These are phyloP conservation scores for Beris morrisii DNA, from an alignment of 2,888 invertebrate species.

Conservation along the genomic window DNA sequence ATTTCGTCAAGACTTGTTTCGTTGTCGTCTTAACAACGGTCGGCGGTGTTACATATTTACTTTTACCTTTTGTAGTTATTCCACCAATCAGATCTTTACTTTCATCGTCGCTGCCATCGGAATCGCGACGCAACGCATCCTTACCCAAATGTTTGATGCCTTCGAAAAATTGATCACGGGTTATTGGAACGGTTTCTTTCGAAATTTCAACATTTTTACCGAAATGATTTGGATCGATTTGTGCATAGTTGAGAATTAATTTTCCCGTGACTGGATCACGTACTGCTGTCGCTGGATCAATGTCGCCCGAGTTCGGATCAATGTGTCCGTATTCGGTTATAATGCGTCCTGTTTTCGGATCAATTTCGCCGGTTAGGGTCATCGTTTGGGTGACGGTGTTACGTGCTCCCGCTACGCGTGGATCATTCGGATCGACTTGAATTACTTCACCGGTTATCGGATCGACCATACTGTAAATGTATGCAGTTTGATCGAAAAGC, in stretches of 20 bases:
- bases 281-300: conserved; percentile 70
- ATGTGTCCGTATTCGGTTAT: conserved; percentile 78
- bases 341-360: conserved; percentile 71
- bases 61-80: conserved; percentile 53
- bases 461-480: conserved; percentile 74
- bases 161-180: conserved; percentile 58
- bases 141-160: conserved; percentile 55
- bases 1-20: conserved; percentile 84
- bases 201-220: conserved; percentile 73
- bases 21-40: conserved; percentile 90
- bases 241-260: conserved; percentile 72
- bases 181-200: conserved; percentile 68
- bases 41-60: conserved; percentile 64
- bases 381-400: conserved; percentile 75
- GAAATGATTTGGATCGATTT: conserved; percentile 75
- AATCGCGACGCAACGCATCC: conserved; percentile 59
- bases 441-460: conserved; percentile 74
- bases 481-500: conserved; percentile 73
- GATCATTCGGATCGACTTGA: conserved; percentile 75
- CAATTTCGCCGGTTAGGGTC: conserved; percentile 73
- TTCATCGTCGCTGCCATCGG: conserved; percentile 68
- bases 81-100: conserved; percentile 47
- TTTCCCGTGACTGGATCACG: conserved; percentile 73
- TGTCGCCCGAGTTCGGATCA: conserved; percentile 74
- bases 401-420: conserved; percentile 70